Percentiles rank a stretch among this genome's conserved stretches.
phyloP scores from a whole-genome alignment of 2,888 invertebrate genomes.

The Gnatocerus cornutus region DNA sequence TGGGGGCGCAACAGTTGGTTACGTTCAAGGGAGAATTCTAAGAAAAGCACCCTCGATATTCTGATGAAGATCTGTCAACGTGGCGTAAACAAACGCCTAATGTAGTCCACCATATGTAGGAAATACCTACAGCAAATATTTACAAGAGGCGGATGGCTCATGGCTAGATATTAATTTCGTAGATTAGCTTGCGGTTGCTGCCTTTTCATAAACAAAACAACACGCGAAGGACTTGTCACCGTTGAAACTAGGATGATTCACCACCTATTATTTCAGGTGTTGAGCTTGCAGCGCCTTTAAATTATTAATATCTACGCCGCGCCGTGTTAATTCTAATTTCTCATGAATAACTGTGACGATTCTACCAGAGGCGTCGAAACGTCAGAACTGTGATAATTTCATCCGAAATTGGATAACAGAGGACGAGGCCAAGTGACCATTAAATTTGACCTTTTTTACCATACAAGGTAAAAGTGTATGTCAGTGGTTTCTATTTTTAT shows the following conservation, averaged over 20 bases:
- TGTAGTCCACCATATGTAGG: slow-evolving; percentile 37
- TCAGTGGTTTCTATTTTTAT: no score
- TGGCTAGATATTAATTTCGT: slow-evolving; percentile 32
- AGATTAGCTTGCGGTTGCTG: slow-evolving; percentile 16
- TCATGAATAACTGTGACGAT: slow-evolving; percentile 8
- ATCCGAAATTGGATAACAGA: no score
- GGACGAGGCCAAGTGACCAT: not conserved
- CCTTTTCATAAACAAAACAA: slow-evolving; percentile 19
- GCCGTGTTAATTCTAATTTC: slow-evolving; percentile 2
- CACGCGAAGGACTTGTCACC: slow-evolving; percentile 13
- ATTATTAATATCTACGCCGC: slow-evolving; percentile 24
- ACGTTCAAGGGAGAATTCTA: slow-evolving; percentile 12
- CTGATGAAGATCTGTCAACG: slow-evolving; percentile 11
- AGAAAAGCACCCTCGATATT: not conserved
- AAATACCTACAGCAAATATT: slow-evolving; percentile 37
- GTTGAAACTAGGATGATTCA: slow-evolving; percentile 25
- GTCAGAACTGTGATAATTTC: not conserved
- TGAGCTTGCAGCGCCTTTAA: slow-evolving; percentile 6
- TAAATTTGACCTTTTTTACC: not conserved
- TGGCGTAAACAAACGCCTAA: slow-evolving; percentile 7
- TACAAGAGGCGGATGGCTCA: slow-evolving; percentile 34
- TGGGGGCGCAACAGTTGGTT: slow-evolving; percentile 29
- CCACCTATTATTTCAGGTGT: slow-evolving; percentile 19
- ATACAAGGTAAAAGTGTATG: no score
- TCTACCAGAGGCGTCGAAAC: not conserved